Base-by-base conservation (phyloP, 2,888 invertebrate genomes). In the Orthosia incerta region DNA sequence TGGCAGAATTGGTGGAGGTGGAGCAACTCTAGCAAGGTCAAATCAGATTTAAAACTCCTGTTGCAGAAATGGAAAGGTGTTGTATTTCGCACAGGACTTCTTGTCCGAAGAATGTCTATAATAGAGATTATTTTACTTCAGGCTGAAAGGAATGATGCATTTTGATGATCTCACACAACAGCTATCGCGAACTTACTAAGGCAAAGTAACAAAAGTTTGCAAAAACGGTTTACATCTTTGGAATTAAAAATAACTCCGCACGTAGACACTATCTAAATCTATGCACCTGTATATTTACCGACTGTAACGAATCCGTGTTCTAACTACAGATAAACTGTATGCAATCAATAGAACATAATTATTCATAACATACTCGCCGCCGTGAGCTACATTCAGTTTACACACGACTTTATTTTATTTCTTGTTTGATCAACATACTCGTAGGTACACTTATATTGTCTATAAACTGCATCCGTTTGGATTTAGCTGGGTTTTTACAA, bases 311-410 rank as follows among this genome's bases (percentile, higher is more conserved):
- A 69, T 55, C 51, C 39, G 20, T 68, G 51, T 69, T 26, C 15
- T 50, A 74, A 51, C 62, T 63, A 81, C 66, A 39, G 39, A 39
- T 39, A 80, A 76, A 69, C 69, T 65, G 18, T 50, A 65, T 69
- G 76, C 82, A 80, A 80, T 80, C 73, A 82, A 77, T 70, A 60
- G 53, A 55, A 69, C 45, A 69, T 64, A 68, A 66, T 66, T 80
- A 74, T 78, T 75, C 75, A 75, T 80, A 69, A 79, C 74, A 66
- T 46, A 73, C 53, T 45, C 50, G 31, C n/a, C 74, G 46, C 72
- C 46, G 31, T 61, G 55, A 73, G 60, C 79, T 39, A 55, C 75
- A 9, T 53, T 48, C 55, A 56, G 20, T 50, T 23, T 55, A 26
- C 57, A 56, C 9, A 73, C 4, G 18, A 66, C 15, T 50, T 46